Evolutionary conservation across 1,140 invertebrate genomes (phyloP), one percentile per base, ranked within the genome.

Genomic region (Saccostrea glomerata): DNA sequence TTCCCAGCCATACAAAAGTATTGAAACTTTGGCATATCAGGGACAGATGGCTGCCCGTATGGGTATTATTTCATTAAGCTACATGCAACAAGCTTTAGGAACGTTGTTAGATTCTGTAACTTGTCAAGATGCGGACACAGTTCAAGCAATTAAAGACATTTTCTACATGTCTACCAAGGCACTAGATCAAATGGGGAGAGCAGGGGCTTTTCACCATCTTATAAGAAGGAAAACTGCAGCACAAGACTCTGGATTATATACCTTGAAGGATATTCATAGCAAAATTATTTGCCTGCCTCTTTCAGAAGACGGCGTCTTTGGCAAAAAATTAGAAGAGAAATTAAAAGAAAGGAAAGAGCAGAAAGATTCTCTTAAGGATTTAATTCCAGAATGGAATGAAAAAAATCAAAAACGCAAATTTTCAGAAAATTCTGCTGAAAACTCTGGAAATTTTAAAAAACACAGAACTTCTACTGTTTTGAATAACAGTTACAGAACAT

Each of bases 291-390:
- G 84, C 66, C 66, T 90, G 40, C 82, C 87, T 4, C 47, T 88
- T 2, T 36, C 85, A 25, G 36, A 5, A 12, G 77, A 87, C 2
- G 89, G 85, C 20, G 87, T 90, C 0, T 90, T 90, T 85, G 89
- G 87, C 40, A 17, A 73, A 12, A 83, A 55, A 12, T 70, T 89
- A 70, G 70, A 88, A 66, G 55, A 85, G 0, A 89, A 89, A 23
- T 56, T 90, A 7, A 86, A 87, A 82, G 13, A 63, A 54, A 73
- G 86, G 13, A 90, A 89, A 70, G 90, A 89, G 55, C 84, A 88
- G 56, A 89, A 87, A 54, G 60, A 87, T 70, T 66, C 82, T 20
- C 54, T 89, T 13, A 82, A 47, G 40, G 89, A 89, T 70, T 60
- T 89, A 9, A 25, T 90, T 5, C 89, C 87, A 86, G 89, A 90